Evolutionary conservation across 2,888 invertebrate species (phyloP).

Genomic region (Drosophila incognita): DNA sequence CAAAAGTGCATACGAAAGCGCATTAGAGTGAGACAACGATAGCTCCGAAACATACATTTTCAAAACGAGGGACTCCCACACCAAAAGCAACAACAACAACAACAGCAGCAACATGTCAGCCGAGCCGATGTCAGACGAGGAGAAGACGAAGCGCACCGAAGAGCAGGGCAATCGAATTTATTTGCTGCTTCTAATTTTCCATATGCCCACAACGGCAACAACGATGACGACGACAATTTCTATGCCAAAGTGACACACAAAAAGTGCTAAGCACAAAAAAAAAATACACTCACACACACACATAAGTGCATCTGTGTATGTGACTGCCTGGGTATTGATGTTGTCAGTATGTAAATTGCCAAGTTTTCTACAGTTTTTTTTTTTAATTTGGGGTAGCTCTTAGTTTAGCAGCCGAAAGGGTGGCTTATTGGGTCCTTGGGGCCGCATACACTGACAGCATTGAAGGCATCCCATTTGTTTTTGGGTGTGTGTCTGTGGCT

Average conservation of each 20-base stretch:
- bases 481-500: slow-evolving; percentile 12
- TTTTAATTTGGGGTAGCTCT: slow-evolving; percentile 60
- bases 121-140: slow-evolving; percentile 44
- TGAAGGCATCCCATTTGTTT: slow-evolving; percentile 50
- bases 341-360: slow-evolving; percentile 79
- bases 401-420: slow-evolving; percentile 59
- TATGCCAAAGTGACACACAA: slow-evolving; percentile 80
- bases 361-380: slow-evolving; percentile 40
- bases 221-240: slow-evolving; percentile 75
- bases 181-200: slow-evolving; percentile 74
- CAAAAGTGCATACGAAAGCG: slow-evolving; percentile 78
- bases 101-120: slow-evolving; percentile 38
- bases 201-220: slow-evolving; percentile 42
- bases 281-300: slow-evolving; percentile 21
- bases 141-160: slow-evolving; percentile 59
- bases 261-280: slow-evolving; percentile 56
- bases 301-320: slow-evolving; percentile 14
- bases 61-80: slow-evolving; percentile 68
- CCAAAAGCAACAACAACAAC: slow-evolving; percentile 48
- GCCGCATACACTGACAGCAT: slow-evolving; percentile 56
- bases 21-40: slow-evolving; percentile 78
- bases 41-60: slow-evolving; percentile 67
- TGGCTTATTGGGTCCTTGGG: slow-evolving; percentile 50
- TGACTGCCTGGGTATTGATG: slow-evolving; percentile 57
- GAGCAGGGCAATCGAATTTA: slow-evolving; percentile 79